These are phyloP conservation scores for Plectrocnemia conspersa DNA, from an alignment of 1,140 invertebrate genomes.

Conservation along the genomic window DNA sequence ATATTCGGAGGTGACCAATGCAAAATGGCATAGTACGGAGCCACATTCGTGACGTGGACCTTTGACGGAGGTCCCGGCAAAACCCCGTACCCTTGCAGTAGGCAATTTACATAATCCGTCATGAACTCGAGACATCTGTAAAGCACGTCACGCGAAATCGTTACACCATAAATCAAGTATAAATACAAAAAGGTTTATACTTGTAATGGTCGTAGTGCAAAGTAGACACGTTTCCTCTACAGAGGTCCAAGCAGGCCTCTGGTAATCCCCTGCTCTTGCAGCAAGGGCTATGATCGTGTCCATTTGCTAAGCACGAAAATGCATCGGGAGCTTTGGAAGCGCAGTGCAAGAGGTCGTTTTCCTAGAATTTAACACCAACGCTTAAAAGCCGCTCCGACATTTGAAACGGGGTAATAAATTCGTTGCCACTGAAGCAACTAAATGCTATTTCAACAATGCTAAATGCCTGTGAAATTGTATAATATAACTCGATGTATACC, in stretches of 20 bases:
- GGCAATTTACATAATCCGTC: constrained; percentile 70
- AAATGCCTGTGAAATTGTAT: no score
- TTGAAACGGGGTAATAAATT: no score
- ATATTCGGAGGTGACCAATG: constrained; percentile 71
- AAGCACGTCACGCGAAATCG: no score
- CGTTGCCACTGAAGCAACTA: no score
- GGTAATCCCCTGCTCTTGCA: constrained; percentile 70
- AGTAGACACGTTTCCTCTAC: constrained; percentile 70
- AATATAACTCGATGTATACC: no score
- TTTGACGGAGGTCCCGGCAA: constrained; percentile 64
- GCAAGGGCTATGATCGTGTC: constrained; percentile 75
- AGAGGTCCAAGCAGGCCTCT: constrained; percentile 66
- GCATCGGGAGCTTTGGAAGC: constrained; percentile 75
- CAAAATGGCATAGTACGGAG: constrained; percentile 69
- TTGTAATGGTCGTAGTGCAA: constrained; percentile 76
- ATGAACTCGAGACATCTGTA: constrained; percentile 74
- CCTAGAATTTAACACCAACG: constrained; percentile 40
- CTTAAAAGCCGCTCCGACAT: no score
- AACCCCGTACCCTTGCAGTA: constrained; percentile 78
- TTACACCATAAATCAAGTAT: no score
- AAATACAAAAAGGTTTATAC: no score
- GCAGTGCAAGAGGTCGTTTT: constrained; percentile 76
- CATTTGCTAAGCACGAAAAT: constrained; percentile 74
- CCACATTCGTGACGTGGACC: constrained; percentile 65
- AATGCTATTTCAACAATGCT: no score